A percentile compares a stretch with the other conserved stretches of the same genome.
Conservation (phyloP, 2,113 vertebrate genomes). For the Australoheros scitulus region DNA sequence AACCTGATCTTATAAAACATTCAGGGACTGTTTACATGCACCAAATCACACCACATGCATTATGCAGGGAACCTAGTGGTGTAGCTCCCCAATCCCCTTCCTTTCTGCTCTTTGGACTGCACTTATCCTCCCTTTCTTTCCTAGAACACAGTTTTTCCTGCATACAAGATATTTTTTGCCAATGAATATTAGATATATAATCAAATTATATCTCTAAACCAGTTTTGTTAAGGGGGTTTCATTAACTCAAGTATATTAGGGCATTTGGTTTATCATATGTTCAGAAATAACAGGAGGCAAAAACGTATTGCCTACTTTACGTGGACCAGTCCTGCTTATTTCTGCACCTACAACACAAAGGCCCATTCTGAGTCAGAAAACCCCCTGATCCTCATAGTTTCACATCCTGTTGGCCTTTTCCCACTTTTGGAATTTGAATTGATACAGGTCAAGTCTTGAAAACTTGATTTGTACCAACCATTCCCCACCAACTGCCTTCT, state of each 20-base stretch:
- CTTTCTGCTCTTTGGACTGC: conserved; percentile 38
- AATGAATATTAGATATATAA: not conserved
- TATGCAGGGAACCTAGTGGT: conserved; percentile 57
- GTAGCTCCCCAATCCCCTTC: conserved; percentile 16
- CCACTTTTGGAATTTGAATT: conserved; percentile 4
- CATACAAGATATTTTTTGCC: not conserved
- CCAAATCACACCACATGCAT: conserved; percentile 72
- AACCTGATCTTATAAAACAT: conserved; percentile 72
- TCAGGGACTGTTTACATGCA: conserved; percentile 72
- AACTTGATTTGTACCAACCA: not conserved
- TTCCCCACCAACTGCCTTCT: not conserved
- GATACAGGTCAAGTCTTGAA: not conserved
- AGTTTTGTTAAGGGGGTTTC: not conserved
- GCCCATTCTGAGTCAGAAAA: not conserved
- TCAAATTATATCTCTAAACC: not conserved
- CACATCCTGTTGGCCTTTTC: conserved; percentile 6
- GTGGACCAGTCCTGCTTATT: not conserved
- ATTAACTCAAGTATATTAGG: not conserved
- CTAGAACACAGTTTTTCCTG: not conserved
- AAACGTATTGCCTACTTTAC: not conserved
- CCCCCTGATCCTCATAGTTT: not conserved
- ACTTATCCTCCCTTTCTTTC: conserved; percentile 17
- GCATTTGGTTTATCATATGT: not conserved
- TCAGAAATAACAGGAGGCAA: not conserved
- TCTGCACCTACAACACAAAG: not conserved